phyloP scores from a whole-genome alignment of 2,113 vertebrate genomes.

The Raja brachyura region DNA sequence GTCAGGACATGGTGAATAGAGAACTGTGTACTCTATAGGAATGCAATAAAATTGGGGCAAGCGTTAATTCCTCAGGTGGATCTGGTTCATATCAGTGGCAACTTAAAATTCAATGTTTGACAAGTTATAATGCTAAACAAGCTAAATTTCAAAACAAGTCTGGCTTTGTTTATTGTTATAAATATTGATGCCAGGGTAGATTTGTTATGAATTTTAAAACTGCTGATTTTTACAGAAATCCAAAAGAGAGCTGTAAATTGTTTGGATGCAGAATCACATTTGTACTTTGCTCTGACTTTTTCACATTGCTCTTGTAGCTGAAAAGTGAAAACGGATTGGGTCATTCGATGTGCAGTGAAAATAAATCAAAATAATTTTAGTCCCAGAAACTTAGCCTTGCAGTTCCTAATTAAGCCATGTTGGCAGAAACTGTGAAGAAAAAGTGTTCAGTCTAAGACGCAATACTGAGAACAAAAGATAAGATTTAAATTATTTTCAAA shows the following conservation, averaged over 20 bases:
- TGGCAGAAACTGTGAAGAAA: neutral
- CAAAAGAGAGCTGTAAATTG: neutral
- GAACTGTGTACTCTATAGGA: neutral
- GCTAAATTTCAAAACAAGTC: conserved; percentile 20
- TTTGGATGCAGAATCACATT: neutral
- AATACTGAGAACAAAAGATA: no score
- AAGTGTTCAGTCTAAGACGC: neutral
- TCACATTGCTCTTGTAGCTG: neutral
- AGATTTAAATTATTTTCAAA: neutral
- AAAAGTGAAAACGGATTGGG: neutral
- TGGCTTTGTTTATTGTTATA: neutral
- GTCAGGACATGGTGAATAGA: neutral
- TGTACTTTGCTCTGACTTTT: neutral
- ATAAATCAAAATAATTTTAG: neutral
- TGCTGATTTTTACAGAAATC: neutral
- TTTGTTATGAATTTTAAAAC: neutral
- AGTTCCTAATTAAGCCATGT: neutral
- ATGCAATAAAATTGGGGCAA: neutral
- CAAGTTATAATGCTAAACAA: conserved; percentile 3
- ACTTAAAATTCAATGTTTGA: neutral
- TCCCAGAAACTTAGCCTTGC: neutral
- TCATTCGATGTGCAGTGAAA: neutral
- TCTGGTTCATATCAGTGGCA: neutral
- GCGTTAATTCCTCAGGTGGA: neutral
- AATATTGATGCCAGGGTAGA: neutral